These are phyloP conservation scores for Emmelina monodactyla DNA, from an alignment of 2,888 invertebrate genomes.

Conservation along the genomic window DNA sequence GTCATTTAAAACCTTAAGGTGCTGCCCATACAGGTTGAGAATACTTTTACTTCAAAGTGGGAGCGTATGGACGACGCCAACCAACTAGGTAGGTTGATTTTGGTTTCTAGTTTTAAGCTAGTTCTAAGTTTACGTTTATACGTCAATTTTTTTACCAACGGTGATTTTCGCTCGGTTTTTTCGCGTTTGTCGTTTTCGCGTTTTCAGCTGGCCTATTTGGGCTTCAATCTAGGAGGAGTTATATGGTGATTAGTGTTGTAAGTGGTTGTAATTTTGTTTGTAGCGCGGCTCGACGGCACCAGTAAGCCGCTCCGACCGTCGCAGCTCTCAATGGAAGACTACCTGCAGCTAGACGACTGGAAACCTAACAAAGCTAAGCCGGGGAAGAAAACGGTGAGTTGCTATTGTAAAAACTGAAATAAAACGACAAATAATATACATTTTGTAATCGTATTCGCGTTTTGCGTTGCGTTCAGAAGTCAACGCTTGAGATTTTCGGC, in stretches of 20 bases:
- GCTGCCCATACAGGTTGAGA: constrained; percentile 57
- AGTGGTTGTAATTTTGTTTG: constrained; percentile 39
- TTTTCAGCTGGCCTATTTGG: not conserved
- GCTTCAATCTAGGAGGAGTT: not conserved
- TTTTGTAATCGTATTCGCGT: too few relatives aligned
- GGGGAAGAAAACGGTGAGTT: constrained; percentile 90
- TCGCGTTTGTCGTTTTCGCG: constrained; percentile 6
- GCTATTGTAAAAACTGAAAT: too few relatives aligned
- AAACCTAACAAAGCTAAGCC: constrained; percentile 67
- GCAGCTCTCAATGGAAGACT: constrained; percentile 88
- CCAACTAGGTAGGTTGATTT: constrained; percentile 79
- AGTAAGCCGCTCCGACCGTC: constrained; percentile 75
- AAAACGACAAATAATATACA: too few relatives aligned
- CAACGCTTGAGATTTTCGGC: too few relatives aligned
- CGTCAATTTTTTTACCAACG: too few relatives aligned
- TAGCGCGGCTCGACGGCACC: constrained; percentile 94
- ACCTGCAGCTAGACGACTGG: constrained; percentile 87
- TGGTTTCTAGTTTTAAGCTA: too few relatives aligned
- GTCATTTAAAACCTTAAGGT: constrained; percentile 47
- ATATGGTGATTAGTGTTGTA: constrained; percentile 4
- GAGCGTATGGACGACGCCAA: constrained; percentile 85
- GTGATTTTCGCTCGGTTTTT: not conserved
- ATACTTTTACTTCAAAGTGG: constrained; percentile 75
- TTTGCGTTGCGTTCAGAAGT: too few relatives aligned
- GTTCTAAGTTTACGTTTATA: too few relatives aligned